Conservation (phyloP, 2,888 invertebrate species). For the Falcaria lacertinaria region DNA sequence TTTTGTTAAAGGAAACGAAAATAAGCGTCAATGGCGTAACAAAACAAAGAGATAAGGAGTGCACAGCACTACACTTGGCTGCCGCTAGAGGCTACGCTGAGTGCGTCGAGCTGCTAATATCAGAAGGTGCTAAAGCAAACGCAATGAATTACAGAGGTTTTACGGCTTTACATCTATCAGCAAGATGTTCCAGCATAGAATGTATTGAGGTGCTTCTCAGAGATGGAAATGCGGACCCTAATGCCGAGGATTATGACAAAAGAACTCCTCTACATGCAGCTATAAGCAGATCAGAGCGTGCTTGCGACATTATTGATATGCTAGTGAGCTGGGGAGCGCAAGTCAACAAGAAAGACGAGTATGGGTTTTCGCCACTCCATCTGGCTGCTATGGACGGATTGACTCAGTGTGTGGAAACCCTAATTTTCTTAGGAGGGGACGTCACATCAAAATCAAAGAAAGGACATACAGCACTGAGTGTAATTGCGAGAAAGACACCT, state of each 20-base stretch:
- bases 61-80: slow-evolving; percentile 90
- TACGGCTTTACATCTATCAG: slow-evolving; percentile 92
- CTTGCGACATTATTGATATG: slow-evolving; percentile 88
- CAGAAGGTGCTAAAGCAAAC: slow-evolving; percentile 88
- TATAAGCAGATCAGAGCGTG: slow-evolving; percentile 86
- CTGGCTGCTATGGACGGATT: slow-evolving; percentile 91
- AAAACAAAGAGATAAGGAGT: slow-evolving; percentile 85
- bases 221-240: slow-evolving; percentile 88
- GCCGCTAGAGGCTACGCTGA: slow-evolving; percentile 92
- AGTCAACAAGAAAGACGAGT: slow-evolving; percentile 90
- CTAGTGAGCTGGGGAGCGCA: slow-evolving; percentile 89
- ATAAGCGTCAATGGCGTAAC: slow-evolving; percentile 85
- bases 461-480: slow-evolving; percentile 90
- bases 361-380: slow-evolving; percentile 91
- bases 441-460: slow-evolving; percentile 92
- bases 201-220: slow-evolving; percentile 88
- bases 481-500: slow-evolving; percentile 91
- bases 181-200: slow-evolving; percentile 88
- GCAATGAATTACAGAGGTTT: slow-evolving; percentile 88
- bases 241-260: slow-evolving; percentile 88
- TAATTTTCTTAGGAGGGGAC: slow-evolving; percentile 91
- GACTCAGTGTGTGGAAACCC: slow-evolving; percentile 89
- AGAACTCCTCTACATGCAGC: slow-evolving; percentile 90
- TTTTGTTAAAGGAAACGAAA: slow-evolving; percentile 86
- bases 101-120: slow-evolving; percentile 87